Conservation (phyloP, 2,888 invertebrate species). For the Flexamia atlantica region DNA sequence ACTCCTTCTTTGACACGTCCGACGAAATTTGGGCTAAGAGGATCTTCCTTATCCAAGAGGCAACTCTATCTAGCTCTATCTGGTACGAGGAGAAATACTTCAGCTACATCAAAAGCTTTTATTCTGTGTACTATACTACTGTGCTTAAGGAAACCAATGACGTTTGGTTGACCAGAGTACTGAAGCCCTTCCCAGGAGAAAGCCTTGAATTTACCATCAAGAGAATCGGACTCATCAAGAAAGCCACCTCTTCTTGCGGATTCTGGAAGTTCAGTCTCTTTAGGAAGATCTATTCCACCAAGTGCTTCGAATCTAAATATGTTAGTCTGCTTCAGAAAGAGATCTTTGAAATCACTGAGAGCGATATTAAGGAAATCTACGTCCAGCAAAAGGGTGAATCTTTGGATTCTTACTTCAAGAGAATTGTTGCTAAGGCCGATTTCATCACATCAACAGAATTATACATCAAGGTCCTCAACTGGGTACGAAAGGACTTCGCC, state of each 20-base stretch:
- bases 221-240: constrained; percentile 33
- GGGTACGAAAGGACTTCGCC: neutral
- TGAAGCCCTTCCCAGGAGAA: constrained; percentile 24
- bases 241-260: neutral
- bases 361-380: neutral
- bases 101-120: constrained; percentile 10
- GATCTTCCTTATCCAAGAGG: constrained; percentile 16
- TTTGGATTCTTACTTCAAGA: constrained; percentile 1
- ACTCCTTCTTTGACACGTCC: constrained; percentile 17
- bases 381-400: neutral
- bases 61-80: neutral
- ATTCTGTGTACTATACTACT: neutral
- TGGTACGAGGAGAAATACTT: constrained; percentile 35
- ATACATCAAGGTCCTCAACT: neutral
- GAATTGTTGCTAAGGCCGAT: constrained; percentile 2
- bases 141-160: neutral
- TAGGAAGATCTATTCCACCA: neutral
- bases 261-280: constrained; percentile 6
- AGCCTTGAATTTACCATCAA: neutral
- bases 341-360: constrained; percentile 4
- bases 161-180: constrained; percentile 7
- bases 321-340: neutral
- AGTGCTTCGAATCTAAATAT: constrained; percentile 3
- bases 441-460: neutral
- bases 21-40: constrained; percentile 18